Evolutionary conservation across 2,888 invertebrate species (phyloP).

Genomic region (Sarcophaga caerulescens): DNA sequence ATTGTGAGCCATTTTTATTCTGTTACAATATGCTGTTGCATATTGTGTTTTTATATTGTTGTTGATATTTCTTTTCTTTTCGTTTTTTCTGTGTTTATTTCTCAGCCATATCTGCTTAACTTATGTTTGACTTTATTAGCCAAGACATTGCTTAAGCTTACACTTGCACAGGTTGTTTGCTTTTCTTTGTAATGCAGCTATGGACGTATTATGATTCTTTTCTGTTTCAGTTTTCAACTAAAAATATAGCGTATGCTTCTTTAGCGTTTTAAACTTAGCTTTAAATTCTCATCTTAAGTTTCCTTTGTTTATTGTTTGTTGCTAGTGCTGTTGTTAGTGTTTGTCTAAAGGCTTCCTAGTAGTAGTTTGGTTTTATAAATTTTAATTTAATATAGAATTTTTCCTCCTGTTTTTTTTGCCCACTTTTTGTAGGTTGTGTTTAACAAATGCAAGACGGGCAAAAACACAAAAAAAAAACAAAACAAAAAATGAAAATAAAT

Average conservation of each 20-base stretch:
- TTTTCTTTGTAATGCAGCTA: background rate
- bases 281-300: constrained; percentile 60
- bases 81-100: constrained; percentile 2
- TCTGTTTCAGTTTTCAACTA: too few species aligned
- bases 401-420: constrained; percentile 12
- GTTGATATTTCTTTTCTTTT: constrained; percentile 5
- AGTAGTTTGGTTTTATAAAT: constrained; percentile 55
- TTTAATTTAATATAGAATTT: constrained; percentile 67
- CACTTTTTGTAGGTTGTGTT: background rate
- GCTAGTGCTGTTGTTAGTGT: constrained; percentile 18
- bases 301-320: constrained; percentile 60
- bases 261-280: too few species aligned
- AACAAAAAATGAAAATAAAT: constrained; percentile 9
- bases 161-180: constrained; percentile 56
- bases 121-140: constrained; percentile 71
- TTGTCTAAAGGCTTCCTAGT: background rate
- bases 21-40: background rate
- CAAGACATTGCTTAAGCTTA: constrained; percentile 66
- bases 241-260: too few species aligned
- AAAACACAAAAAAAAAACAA: too few species aligned
- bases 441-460: background rate
- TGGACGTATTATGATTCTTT: constrained; percentile 5
- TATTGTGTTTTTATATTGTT: constrained; percentile 38
- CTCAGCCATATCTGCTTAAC: constrained; percentile 57
- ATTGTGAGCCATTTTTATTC: background rate